Evolutionary conservation across 35 echinoderm and acorn worm genomes (phyloP), one percentile per base, ranked within the genome.

Genomic region (Apostichopus parvimensis): DNA sequence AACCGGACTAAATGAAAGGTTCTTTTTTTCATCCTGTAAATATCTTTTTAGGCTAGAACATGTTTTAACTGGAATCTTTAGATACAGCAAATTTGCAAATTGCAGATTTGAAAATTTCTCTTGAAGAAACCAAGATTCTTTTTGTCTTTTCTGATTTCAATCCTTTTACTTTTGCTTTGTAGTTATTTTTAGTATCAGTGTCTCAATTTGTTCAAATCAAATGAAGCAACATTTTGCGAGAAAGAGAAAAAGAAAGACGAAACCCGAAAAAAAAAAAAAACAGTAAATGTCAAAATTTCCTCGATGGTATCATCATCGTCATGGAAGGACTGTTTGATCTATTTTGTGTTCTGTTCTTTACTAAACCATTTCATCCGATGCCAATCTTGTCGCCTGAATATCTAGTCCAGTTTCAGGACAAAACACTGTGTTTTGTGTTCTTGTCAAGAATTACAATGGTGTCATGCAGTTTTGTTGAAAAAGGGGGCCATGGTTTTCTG

Each of bases 101-200:
- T 75, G 71, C 71, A 75, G n/a, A 75, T 75, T n/a, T 18, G 71
- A 75, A 18, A 75, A 22, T 24, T 34, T 45, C 34, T 45, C 71
- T 75, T 75, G 14, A 75, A 20, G 6, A 75, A 75, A 75, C 28
- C 17, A 55, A 84, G 81, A n/a, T 25, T 84, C 81, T 23, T 18
- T 53, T 53, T 84, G 55, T 59, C 28, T 84, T 84, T 84, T 84
- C 81, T 84, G 81, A 58, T 84, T 84, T 58, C 81, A 84, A 58
- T 59, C 53, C 24, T 84, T 84, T 58, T 84, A 84, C 81, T 58
- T 84, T 84, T 84, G 54, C 81, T 84, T 84, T 84, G 81, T 84
- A 84, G 81, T 84, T 58, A 57, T 84, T 84, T 61, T 80, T 15
- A 84, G 81, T 84, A 56, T 58, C 55, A 84, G 81, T 84, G 54